A percentile compares a stretch with the other conserved stretches of the same genome.
phyloP scores from a whole-genome alignment of 2,113 vertebrate species.

The Centropus unirufus region DNA sequence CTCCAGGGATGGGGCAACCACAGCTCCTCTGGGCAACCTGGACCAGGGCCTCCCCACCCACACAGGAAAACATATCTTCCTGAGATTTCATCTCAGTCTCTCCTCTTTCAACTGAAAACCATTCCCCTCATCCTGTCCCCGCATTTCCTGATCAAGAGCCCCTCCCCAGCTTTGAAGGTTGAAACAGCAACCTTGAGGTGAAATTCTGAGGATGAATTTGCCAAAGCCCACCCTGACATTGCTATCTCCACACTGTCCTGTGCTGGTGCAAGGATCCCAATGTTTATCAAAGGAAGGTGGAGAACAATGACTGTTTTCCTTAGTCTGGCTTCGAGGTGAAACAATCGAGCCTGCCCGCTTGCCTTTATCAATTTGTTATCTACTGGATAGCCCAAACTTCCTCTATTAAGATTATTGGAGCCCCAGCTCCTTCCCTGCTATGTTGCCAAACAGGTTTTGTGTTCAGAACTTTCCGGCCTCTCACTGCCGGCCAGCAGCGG shows the following conservation, averaged over 20 bases:
- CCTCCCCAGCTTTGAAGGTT: too few species aligned
- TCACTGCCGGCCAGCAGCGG: neutral
- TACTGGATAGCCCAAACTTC: slow-evolving; percentile 46
- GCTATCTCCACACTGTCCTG: rapidly evolving
- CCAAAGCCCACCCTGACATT: neutral
- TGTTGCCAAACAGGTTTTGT: neutral
- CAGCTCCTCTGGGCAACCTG: too few species aligned
- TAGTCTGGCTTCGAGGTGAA: neutral
- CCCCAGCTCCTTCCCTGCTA: neutral
- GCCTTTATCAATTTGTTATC: slow-evolving; percentile 31
- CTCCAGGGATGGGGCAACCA: too few species aligned
- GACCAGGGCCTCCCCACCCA: too few species aligned
- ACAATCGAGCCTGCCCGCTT: neutral
- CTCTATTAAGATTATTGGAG: neutral
- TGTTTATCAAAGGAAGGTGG: slow-evolving; percentile 9
- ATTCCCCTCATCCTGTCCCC: too few species aligned
- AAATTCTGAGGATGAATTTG: neutral
- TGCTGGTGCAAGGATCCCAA: neutral
- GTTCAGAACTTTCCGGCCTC: neutral
- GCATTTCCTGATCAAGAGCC: too few species aligned
- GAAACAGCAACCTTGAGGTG: neutral
- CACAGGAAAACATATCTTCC: too few species aligned
- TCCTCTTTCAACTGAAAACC: too few species aligned
- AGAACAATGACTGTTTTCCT: slow-evolving; percentile 34
- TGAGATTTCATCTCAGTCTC: too few species aligned